A percentile compares a stretch with the other conserved stretches of the same genome.
These are phyloP conservation scores for Heterotilapia buettikoferi DNA, from an alignment of 2,113 vertebrate species.

Conservation along the genomic window DNA sequence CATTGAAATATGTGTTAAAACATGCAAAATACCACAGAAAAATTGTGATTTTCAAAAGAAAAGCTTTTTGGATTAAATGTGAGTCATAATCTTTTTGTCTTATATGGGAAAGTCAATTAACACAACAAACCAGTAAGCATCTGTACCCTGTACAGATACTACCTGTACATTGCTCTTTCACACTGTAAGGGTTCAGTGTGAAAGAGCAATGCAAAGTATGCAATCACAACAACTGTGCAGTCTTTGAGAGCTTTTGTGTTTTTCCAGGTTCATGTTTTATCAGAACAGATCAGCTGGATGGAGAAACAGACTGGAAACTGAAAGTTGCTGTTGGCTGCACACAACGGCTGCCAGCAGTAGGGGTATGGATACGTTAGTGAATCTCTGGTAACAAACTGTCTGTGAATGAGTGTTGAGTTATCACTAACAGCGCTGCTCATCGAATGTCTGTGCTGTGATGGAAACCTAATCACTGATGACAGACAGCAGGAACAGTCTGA, in stretches of 20 bases:
- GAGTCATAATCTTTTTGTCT: not conserved
- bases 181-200: not conserved
- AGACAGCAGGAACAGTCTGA: not conserved
- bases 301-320: conserved; percentile 98
- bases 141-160: not conserved
- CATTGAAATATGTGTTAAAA: not conserved
- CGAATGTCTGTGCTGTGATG: conserved; percentile 12
- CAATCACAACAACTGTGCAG: not conserved
- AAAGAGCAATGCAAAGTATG: not conserved
- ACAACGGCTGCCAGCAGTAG: conserved; percentile 86
- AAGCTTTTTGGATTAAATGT: fast-evolving
- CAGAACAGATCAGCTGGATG: conserved; percentile 94
- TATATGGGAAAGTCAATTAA: not conserved
- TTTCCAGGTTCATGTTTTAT: conserved; percentile 89
- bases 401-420: not conserved
- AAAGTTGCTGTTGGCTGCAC: conserved; percentile 92
- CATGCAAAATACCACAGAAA: not conserved
- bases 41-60: fast-evolving
- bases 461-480: conserved; percentile 37
- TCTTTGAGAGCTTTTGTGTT: not conserved
- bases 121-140: not conserved
- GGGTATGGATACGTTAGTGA: conserved; percentile 70
- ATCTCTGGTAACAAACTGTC: not conserved
- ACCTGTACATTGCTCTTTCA: no score
- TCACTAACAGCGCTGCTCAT: conserved; percentile 14